Percentiles rank a stretch among this genome's conserved stretches.
phyloP scores from a whole-genome alignment of 2,888 invertebrate genomes.

The Blastobasis lacticolella region DNA sequence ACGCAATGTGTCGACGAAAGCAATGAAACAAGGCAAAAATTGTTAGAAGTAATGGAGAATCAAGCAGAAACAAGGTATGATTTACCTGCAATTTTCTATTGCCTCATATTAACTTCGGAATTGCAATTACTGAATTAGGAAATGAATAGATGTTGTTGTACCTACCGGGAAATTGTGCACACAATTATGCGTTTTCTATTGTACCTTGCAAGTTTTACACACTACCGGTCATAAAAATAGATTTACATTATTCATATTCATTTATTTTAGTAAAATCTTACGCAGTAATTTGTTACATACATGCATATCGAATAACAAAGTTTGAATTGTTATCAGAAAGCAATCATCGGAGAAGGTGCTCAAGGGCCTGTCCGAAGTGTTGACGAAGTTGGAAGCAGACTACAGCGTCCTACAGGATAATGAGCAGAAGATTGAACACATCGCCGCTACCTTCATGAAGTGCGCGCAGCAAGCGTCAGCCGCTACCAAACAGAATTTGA shows the following conservation, averaged over 20 bases:
- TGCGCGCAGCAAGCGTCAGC: conserved; percentile 5
- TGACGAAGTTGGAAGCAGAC: conserved; percentile 6
- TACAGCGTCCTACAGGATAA: conserved; percentile 2
- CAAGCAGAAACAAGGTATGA: conserved; percentile 4
- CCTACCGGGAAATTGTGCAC: too few species aligned
- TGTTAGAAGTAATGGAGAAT: conserved; percentile 5
- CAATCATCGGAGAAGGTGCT: conserved; percentile 1
- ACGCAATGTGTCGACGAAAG: not conserved
- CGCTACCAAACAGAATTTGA: conserved; percentile 2
- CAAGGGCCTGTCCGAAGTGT: not conserved
- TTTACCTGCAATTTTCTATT: not conserved
- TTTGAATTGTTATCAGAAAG: not conserved
- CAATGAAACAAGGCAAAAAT: conserved; percentile 4
- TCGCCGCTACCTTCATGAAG: conserved; percentile 4
- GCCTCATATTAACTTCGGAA: too few species aligned
- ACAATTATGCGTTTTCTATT: too few species aligned
- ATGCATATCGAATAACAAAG: not conserved
- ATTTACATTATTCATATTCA: too few species aligned
- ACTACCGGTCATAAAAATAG: too few species aligned
- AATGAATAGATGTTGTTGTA: too few species aligned
- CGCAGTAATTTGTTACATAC: too few species aligned
- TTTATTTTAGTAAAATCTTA: too few species aligned
- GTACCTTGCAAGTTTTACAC: too few species aligned
- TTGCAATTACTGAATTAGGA: too few species aligned
- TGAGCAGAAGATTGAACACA: conserved; percentile 6